Evolutionary conservation across 2,113 vertebrate genomes (phyloP).

Genomic region (Anoplopoma fimbria): DNA sequence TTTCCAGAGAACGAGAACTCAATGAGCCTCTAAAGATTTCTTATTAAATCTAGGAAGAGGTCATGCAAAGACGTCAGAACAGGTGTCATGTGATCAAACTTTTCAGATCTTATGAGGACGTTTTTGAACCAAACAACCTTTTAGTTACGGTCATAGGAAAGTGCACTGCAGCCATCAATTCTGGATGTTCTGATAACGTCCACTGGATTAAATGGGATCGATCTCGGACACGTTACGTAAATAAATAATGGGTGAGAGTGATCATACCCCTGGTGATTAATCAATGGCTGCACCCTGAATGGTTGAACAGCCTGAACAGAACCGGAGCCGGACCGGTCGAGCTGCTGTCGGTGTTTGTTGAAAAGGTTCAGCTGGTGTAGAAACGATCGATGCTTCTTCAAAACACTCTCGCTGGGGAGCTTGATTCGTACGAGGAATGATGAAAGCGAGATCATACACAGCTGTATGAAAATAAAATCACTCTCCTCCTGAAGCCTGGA

Average conservation of each 20-base stretch:
- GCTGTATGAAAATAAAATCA: neutral
- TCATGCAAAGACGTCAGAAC: neutral
- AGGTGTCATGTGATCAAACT: neutral
- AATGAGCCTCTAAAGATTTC: neutral
- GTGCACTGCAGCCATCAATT: neutral
- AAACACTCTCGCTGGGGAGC: neutral
- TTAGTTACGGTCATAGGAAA: neutral
- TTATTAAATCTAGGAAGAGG: neutral
- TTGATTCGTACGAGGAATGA: neutral
- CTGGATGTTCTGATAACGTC: neutral
- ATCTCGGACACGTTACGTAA: neutral
- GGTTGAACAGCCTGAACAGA: neutral
- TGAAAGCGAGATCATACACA: neutral
- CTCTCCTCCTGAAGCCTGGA: neutral
- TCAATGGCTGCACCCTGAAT: neutral
- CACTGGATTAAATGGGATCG: neutral
- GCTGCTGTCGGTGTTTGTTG: neutral
- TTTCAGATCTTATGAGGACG: too few relatives aligned
- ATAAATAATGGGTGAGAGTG: neutral
- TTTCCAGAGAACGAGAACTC: neutral
- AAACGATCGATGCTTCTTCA: neutral
- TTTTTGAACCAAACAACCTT: constrained; percentile 1
- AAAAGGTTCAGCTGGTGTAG: neutral
- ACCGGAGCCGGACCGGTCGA: neutral
- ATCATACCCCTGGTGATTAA: neutral